Conservation (phyloP, 2,797 vertebrate genomes). For the Acipenser ruthenus region DNA sequence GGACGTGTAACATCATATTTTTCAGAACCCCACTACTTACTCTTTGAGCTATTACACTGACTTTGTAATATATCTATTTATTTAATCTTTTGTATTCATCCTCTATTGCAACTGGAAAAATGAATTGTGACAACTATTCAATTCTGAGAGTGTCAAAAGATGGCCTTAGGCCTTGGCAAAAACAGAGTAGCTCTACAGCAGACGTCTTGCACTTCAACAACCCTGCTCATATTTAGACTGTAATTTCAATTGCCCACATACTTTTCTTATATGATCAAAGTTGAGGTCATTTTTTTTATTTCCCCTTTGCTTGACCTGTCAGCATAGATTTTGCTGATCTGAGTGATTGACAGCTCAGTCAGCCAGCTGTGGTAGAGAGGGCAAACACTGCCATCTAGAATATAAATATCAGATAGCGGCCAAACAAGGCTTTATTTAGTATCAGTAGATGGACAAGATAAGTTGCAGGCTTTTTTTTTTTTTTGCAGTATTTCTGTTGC, state of each 20-base stretch:
- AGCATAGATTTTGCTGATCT: constrained; percentile 32
- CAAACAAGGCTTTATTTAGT: too few relatives aligned
- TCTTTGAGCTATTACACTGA: too few relatives aligned
- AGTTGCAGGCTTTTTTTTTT: too few relatives aligned
- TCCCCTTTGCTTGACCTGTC: constrained; percentile 39
- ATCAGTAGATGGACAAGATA: too few relatives aligned
- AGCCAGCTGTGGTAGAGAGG: constrained; percentile 34
- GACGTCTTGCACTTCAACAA: constrained; percentile 13
- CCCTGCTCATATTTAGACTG: neutral
- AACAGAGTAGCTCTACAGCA: constrained; percentile 21
- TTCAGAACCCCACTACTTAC: too few relatives aligned
- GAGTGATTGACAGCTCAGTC: constrained; percentile 48
- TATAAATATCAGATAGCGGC: neutral
- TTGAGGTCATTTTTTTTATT: constrained; percentile 2
- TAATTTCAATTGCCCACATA: neutral
- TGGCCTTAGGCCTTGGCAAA: constrained; percentile 23
- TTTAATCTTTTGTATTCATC: neutral
- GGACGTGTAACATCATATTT: too few relatives aligned
- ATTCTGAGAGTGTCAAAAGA: constrained; percentile 13
- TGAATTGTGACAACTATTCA: too few relatives aligned
- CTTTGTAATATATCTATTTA: neutral
- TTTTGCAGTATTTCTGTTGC: too few relatives aligned
- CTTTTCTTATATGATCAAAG: neutral
- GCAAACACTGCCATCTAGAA: neutral
- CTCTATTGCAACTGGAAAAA: too few relatives aligned